Conservation (phyloP, 2,113 vertebrate species). For the Cyprinodon variegatus region DNA sequence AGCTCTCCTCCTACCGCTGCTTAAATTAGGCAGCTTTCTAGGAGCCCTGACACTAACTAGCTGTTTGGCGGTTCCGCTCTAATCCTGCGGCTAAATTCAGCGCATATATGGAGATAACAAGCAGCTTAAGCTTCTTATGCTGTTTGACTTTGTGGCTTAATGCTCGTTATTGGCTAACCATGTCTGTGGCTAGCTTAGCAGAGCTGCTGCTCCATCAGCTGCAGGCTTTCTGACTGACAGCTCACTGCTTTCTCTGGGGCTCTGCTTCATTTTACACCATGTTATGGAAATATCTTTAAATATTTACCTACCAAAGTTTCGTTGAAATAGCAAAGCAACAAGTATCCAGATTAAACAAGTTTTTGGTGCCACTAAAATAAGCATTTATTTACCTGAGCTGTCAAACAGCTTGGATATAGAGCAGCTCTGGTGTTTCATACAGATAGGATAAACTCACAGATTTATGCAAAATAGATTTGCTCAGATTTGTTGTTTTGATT, state of each 20-base stretch:
- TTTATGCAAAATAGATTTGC: neutral
- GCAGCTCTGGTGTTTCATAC: neutral
- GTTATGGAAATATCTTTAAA: neutral
- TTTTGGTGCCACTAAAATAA: no score
- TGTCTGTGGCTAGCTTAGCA: slow-evolving; percentile 56
- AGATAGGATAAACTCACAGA: neutral
- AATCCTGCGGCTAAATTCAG: slow-evolving; percentile 44
- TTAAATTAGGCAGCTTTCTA: slow-evolving; percentile 53
- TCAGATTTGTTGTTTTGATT: neutral
- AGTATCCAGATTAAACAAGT: neutral
- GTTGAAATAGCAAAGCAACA: neutral
- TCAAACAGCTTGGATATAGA: neutral
- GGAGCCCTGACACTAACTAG: slow-evolving; percentile 39
- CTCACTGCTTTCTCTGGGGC: neutral
- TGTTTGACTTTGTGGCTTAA: slow-evolving; percentile 50
- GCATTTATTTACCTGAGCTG: neutral
- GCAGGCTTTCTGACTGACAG: neutral
- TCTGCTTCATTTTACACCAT: neutral
- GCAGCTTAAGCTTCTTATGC: slow-evolving; percentile 60
- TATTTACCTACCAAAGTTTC: neutral
- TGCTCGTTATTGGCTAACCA: slow-evolving; percentile 64
- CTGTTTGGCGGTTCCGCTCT: slow-evolving; percentile 24
- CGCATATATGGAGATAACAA: slow-evolving; percentile 37
- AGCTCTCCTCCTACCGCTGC: neutral
- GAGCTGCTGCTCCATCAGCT: slow-evolving; percentile 31